Evolutionary conservation across 2,888 invertebrate genomes (phyloP), one percentile per base, ranked within the genome.

Genomic region (Ormyrus thymus): DNA sequence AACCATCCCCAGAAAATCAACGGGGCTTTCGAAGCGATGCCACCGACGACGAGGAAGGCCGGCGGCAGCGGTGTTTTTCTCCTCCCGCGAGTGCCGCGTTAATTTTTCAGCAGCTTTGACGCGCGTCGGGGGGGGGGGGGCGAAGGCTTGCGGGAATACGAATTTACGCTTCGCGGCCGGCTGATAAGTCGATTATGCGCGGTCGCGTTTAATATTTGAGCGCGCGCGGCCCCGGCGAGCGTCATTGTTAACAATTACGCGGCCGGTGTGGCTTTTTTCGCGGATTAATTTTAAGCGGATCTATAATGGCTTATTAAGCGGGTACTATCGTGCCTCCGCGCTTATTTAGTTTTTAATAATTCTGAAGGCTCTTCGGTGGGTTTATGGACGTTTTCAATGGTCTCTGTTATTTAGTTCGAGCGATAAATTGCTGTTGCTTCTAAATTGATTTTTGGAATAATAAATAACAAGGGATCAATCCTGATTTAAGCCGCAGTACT

Each of bases 201-300:
- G 53, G 46, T 64, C 62, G 64, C 73, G n/a, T 11, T 73, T 73
- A 73, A 73, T 73, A 73, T 73, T 73, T 73, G 29, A 73, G 13
- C 59, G n/a, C 29, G 43, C 13, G 29, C 48, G n/a, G 13, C 50
- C 8, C 15, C 10, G 0, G 46, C 13, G 69, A 48, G 53, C 7
- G 29, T 11, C 8, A 45, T 55, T 68, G 46, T 56, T 56, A 10
- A 13, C 45, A 68, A 68, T 56, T 68, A n/a, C 10, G 29, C 29
- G 29, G 29, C 29, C 29, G n/a, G 55, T 55, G n/a, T 55, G 15
- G 51, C 6, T 46, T 64, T 51, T 29, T 8, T 6, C 11, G 3
- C 10, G 29, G 29, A n/a, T 50, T 29, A 9, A 10, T 51, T 13
- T 46, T 64, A 13, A 2, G 15, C 9, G 48, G 15, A 48, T 50